A percentile compares a stretch with the other conserved stretches of the same genome.
Conservation (phyloP, 1,140 invertebrate species). For the Tachypleus tridentatus region DNA sequence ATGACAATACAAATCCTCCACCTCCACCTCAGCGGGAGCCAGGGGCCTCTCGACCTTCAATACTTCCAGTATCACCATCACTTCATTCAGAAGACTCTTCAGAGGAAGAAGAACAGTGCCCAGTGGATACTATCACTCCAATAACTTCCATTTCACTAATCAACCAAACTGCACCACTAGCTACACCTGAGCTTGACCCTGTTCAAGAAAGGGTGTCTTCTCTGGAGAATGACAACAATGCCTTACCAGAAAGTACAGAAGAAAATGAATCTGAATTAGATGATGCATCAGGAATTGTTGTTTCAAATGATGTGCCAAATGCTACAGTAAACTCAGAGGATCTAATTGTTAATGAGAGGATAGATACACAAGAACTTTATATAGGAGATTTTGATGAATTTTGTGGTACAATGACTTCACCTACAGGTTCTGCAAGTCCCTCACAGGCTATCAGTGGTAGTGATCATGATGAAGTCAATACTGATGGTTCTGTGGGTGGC, state of each 20-base stretch:
- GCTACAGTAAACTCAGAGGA: too few relatives aligned
- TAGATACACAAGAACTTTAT: too few relatives aligned
- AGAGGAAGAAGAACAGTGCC: not conserved
- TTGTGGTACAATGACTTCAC: too few relatives aligned
- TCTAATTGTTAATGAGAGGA: too few relatives aligned
- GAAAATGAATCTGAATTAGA: not conserved
- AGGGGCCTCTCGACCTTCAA: slow-evolving; percentile 11
- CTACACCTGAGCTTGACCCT: slow-evolving; percentile 48
- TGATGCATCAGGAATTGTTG: too few relatives aligned
- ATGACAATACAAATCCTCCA: slow-evolving; percentile 1
- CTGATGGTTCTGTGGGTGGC: too few relatives aligned
- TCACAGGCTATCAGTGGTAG: too few relatives aligned
- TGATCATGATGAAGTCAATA: too few relatives aligned
- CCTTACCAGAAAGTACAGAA: slow-evolving; percentile 12
- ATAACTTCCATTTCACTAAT: too few relatives aligned
- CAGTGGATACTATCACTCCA: not conserved
- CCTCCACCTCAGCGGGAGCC: slow-evolving; percentile 14
- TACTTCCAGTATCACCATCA: slow-evolving; percentile 8
- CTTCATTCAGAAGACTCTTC: not conserved
- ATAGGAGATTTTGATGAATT: too few relatives aligned
- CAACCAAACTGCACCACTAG: slow-evolving; percentile 38
- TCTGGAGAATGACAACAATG: slow-evolving; percentile 28
- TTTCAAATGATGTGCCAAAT: too few relatives aligned
- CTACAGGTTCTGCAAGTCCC: too few relatives aligned
- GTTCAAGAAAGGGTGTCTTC: slow-evolving; percentile 38